Conservation (phyloP, 2,888 invertebrate genomes). For the Cerastis leucographa region DNA sequence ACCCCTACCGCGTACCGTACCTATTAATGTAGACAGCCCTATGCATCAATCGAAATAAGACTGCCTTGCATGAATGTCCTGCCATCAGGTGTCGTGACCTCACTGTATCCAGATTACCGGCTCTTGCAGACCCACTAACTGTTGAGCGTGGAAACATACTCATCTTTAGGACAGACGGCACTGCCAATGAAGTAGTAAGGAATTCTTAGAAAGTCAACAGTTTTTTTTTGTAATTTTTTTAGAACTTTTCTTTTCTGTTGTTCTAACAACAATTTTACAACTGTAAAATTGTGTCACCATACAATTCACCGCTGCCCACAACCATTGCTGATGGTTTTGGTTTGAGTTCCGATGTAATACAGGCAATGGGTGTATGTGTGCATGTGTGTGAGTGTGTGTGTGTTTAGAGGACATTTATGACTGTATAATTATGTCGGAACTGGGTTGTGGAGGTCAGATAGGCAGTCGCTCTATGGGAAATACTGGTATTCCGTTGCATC, state of each 20-base stretch:
- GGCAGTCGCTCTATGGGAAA: no score
- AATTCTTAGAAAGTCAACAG: neutral
- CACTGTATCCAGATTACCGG: conserved; percentile 21
- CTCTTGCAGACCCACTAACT: neutral
- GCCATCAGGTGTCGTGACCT: conserved; percentile 62
- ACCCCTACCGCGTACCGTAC: no score
- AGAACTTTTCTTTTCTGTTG: no score
- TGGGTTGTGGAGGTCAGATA: no score
- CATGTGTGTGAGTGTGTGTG: no score
- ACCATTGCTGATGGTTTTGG: neutral
- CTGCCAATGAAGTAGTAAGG: neutral
- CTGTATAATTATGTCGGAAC: no score
- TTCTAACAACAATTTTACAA: no score
- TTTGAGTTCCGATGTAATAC: neutral
- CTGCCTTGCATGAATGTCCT: no score
- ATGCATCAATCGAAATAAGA: conserved; percentile 76
- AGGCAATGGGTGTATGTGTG: neutral
- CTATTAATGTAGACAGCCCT: conserved; percentile 72
- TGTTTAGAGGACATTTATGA: no score
- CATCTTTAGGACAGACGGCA: neutral
- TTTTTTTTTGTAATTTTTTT: no score
- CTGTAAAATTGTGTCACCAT: neutral
- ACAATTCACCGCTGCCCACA: neutral
- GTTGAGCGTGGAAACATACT: conserved; percentile 14
- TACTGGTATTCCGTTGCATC: no score